These are phyloP conservation scores for Myotis findleyi DNA, from an alignment of 2,797 vertebrate species.

Conservation along the genomic window DNA sequence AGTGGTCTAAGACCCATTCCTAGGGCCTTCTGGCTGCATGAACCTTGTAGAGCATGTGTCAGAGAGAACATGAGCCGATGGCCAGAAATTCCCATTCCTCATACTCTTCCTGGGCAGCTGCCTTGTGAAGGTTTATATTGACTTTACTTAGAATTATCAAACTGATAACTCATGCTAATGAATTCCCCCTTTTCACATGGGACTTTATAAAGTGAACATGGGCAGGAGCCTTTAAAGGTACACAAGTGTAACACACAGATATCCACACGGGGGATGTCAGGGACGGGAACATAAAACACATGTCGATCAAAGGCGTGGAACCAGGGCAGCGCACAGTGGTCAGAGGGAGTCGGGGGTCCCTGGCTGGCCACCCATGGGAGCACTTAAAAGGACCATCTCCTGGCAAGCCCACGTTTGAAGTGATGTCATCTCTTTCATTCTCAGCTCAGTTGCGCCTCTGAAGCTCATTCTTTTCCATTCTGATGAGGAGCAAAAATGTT, in stretches of 20 bases:
- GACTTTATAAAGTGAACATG: slow-evolving; percentile 50
- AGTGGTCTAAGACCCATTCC: neutral
- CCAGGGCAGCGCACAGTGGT: neutral
- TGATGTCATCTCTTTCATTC: slow-evolving; percentile 85
- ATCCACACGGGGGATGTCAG: slow-evolving; percentile 44
- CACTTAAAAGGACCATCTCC: slow-evolving; percentile 80
- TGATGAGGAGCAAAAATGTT: slow-evolving; percentile 86
- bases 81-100: neutral
- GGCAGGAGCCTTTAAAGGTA: slow-evolving; percentile 61
- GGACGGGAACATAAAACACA: slow-evolving; percentile 34
- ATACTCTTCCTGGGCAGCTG: slow-evolving; percentile 54
- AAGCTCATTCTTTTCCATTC: slow-evolving; percentile 86
- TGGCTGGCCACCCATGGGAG: slow-evolving; percentile 72
- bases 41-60: accelerated
- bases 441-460: slow-evolving; percentile 86
- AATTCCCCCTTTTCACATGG: slow-evolving; percentile 20
- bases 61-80: neutral
- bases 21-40: neutral
- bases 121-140: slow-evolving; percentile 59
- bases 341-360: slow-evolving; percentile 55
- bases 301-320: slow-evolving; percentile 54
- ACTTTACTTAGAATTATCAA: slow-evolving; percentile 69
- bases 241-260: neutral
- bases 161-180: slow-evolving; percentile 1
- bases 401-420: slow-evolving; percentile 86